phyloP scores from a whole-genome alignment of 1,140 invertebrate species.

The Brachionus angularis region DNA sequence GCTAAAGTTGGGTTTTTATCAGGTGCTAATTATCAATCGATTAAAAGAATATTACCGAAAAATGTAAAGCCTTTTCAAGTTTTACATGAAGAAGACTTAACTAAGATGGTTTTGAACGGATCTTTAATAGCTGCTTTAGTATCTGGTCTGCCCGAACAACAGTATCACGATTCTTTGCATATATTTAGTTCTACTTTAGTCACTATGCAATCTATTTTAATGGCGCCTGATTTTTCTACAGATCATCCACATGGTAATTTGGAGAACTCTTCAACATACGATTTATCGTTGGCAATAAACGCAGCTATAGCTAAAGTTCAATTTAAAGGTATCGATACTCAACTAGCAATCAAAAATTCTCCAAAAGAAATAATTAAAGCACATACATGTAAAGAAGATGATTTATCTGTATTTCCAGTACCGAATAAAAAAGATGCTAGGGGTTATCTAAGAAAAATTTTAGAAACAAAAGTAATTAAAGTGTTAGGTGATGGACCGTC shows the following conservation, averaged over 20 bases:
- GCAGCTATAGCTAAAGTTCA: conserved; percentile 16
- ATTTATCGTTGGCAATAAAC: conserved; percentile 30
- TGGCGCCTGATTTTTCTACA: conserved; percentile 22
- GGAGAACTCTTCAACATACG: neutral
- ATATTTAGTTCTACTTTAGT: conserved; percentile 33
- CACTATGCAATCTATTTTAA: conserved; percentile 36
- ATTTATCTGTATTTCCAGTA: conserved; percentile 4
- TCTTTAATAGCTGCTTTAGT: conserved; percentile 1
- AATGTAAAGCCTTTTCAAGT: neutral
- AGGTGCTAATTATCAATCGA: conserved; percentile 10
- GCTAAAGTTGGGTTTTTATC: conserved; percentile 23
- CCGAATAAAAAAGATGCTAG: neutral
- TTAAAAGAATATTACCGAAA: conserved; percentile 10
- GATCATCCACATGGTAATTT: conserved; percentile 22
- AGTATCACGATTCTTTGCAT: conserved; percentile 27
- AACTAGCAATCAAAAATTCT: conserved; percentile 17
- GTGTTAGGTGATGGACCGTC: conserved; percentile 8
- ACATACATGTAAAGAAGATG: conserved; percentile 40
- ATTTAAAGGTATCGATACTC: conserved; percentile 2
- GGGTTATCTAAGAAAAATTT: conserved; percentile 7
- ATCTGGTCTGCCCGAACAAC: conserved; percentile 5
- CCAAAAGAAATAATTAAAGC: conserved; percentile 34
- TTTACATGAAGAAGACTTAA: conserved; percentile 12
- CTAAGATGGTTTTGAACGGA: conserved; percentile 35
- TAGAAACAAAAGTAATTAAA: conserved; percentile 16